Evolutionary conservation across 2,113 vertebrate genomes (phyloP).

Genomic region (Pelvicachromis taeniatus): DNA sequence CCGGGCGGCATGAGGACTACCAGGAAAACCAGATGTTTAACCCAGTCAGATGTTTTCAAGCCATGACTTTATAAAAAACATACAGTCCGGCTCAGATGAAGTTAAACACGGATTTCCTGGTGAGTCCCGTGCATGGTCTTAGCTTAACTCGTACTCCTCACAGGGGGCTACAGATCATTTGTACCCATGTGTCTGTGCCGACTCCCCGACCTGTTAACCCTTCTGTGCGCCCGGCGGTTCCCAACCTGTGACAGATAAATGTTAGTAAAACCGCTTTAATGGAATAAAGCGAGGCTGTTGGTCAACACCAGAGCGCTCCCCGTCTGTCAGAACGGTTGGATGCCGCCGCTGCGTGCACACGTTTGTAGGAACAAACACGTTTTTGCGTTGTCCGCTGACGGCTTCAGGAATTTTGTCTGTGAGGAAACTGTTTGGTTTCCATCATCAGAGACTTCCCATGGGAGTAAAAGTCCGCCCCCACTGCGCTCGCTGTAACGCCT

Average conservation of each 20-base stretch:
- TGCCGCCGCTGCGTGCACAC: not conserved
- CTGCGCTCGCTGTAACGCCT: not conserved
- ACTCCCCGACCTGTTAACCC: not conserved
- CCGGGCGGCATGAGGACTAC: no score
- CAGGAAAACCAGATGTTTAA: conserved; percentile 9
- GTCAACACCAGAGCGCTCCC: not conserved
- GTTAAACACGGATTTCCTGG: conserved; percentile 4
- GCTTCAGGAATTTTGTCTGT: conserved; percentile 15
- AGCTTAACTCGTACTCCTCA: conserved; percentile 29
- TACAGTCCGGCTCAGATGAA: not conserved
- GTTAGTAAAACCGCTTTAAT: not conserved
- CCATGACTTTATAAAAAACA: not conserved
- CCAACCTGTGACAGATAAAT: not conserved
- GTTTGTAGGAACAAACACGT: not conserved
- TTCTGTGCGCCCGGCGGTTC: not conserved
- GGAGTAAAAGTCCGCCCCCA: not conserved
- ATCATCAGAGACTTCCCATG: not conserved
- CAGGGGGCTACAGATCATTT: conserved; percentile 25
- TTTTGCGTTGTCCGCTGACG: not conserved
- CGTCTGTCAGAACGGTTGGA: not conserved
- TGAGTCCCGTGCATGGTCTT: not conserved
- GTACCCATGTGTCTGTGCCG: not conserved
- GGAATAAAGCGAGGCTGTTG: fast-evolving
- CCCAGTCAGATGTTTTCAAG: not conserved
- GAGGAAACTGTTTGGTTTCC: conserved; percentile 26